A percentile compares a stretch with the other conserved stretches of the same genome.
These are phyloP conservation scores for Anas bahamensis DNA, from an alignment of 2,797 vertebrate genomes.

Conservation along the genomic window DNA sequence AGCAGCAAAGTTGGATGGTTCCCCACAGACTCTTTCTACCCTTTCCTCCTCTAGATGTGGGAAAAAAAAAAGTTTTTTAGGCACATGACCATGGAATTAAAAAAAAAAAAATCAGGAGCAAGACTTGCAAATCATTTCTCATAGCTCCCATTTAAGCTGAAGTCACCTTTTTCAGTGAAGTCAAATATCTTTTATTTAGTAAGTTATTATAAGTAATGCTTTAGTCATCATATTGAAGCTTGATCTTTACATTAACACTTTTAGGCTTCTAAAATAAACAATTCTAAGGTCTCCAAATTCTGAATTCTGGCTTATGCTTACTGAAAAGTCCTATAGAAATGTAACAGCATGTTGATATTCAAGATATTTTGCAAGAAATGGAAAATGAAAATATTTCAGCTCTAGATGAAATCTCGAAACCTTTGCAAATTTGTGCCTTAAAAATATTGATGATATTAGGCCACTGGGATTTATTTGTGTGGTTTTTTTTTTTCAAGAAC, in stretches of 20 bases:
- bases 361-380: background rate
- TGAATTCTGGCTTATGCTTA: background rate
- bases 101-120: background rate
- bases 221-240: background rate
- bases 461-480: background rate
- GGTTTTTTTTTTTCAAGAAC: background rate
- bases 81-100: background rate
- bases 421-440: background rate
- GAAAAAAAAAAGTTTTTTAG: background rate
- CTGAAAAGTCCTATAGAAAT: background rate
- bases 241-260: background rate
- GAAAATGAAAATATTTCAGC: background rate
- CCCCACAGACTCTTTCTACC: background rate
- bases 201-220: background rate
- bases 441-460: background rate
- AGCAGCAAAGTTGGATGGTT: background rate
- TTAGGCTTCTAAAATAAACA: background rate
- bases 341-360: background rate
- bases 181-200: background rate
- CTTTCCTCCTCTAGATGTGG: background rate
- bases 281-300: background rate
- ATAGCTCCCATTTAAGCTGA: background rate
- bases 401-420: background rate
- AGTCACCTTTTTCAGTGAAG: background rate
- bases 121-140: background rate